A percentile compares a stretch with the other conserved stretches of the same genome.
These are phyloP conservation scores for Mylabris sibirica DNA, from an alignment of 2,888 invertebrate species.

Conservation along the genomic window DNA sequence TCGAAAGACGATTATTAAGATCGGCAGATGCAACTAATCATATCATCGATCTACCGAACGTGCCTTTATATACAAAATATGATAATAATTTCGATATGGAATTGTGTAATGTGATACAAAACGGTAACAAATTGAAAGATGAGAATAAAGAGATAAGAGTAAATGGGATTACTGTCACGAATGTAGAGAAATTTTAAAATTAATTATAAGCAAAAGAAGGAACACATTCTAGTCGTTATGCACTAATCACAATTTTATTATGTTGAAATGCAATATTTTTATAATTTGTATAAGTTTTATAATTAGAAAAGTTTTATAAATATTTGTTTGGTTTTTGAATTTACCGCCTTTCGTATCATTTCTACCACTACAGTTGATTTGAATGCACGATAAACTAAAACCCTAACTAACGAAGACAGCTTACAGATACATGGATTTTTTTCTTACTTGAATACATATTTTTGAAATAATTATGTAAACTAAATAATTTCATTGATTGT, in stretches of 20 bases:
- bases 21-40: conserved; percentile 52
- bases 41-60: conserved; percentile 40
- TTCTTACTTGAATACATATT: too few species aligned
- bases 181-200: conserved; percentile 33
- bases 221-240: conserved; percentile 1
- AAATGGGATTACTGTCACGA: conserved; percentile 41
- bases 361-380: too few species aligned
- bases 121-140: conserved; percentile 5
- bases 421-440: too few species aligned
- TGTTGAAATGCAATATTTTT: conserved; percentile 11
- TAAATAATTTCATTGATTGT: too few species aligned
- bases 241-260: neutral
- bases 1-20: conserved; percentile 47
- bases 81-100: conserved; percentile 42
- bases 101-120: conserved; percentile 35
- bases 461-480: too few species aligned
- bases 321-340: neutral
- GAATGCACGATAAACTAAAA: too few species aligned
- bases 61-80: conserved; percentile 40
- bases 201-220: neutral
- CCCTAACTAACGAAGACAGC: too few species aligned
- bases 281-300: neutral
- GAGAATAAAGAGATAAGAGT: conserved; percentile 23
- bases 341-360: neutral
- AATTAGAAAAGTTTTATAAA: neutral